Evolutionary conservation across 2,797 vertebrate genomes (phyloP), one percentile per base, ranked within the genome.

Genomic region (Hypotaenidia philippensis): DNA sequence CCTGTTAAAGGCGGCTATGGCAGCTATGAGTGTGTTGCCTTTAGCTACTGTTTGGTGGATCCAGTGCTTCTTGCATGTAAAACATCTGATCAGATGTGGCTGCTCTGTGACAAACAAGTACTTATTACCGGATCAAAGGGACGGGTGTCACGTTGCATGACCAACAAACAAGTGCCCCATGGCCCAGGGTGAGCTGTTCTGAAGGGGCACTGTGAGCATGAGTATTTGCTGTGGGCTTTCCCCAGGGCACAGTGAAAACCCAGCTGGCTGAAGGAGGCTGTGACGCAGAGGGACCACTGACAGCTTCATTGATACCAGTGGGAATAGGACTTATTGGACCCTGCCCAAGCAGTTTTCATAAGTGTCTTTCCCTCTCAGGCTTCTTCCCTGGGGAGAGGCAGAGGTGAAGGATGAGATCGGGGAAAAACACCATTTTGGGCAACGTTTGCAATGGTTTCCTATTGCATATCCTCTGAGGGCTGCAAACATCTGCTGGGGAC

Each of bases 1-100:
- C 32, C 63, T 79, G 36, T 52, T 85, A 93, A 53, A 95, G 45
- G 44, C 89, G 76, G 81, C 89, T 68, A n/a, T 84, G 89, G 75
- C 87, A 83, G 92, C 66, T 81, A 27, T 22, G 80, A 94, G 88
- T 87, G 70, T 2, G 0, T 59, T 89, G 60, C 81, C 44, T 47
- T 93, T 47, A 89, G 86, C 81, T 93, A 61, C 86, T 38, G 34
- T 78, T 92, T 64, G 70, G 85, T 63, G 57, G 55, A 64, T 55
- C 71, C 47, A 13, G 41, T 1, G 3, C 57, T 63, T 50, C 61
- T 78, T 60, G 64, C 31, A 45, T 52, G 70, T 45, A 60, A 59
- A 86, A 57, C 32, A 40, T n/a, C 41, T 70, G 27, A 89, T 38
- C 60, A 81, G 72, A 56, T n/a, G 50, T 63, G 29, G 66, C 78